Evolutionary conservation across 2,888 invertebrate species (phyloP).

Genomic region (Ichneumoninae sp.): DNA sequence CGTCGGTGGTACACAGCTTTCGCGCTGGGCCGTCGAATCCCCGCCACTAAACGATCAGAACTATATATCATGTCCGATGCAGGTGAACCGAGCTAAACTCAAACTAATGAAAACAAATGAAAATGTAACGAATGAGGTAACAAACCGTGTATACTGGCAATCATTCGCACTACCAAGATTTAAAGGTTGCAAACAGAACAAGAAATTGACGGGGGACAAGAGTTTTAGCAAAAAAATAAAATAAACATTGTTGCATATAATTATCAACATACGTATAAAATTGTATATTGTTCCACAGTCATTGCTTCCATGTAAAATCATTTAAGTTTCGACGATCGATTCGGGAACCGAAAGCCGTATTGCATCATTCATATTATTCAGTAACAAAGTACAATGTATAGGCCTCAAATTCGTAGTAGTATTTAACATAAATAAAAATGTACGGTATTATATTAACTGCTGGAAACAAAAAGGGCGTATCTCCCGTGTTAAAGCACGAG

Average conservation of each 20-base stretch:
- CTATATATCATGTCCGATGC: background rate
- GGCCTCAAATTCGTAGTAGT: background rate
- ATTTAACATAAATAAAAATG: background rate
- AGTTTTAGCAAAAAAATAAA: background rate
- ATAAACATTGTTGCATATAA: background rate
- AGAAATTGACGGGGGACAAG: background rate
- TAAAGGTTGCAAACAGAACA: background rate
- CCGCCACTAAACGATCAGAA: background rate
- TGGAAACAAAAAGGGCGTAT: background rate
- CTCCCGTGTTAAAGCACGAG: background rate
- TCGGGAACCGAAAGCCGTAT: slow-evolving; percentile 6
- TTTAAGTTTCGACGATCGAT: slow-evolving; percentile 1
- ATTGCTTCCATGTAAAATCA: slow-evolving; percentile 34
- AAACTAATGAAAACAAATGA: background rate
- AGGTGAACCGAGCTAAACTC: background rate
- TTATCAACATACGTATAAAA: slow-evolving; percentile 46
- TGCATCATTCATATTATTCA: slow-evolving; percentile 10
- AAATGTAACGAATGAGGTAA: background rate
- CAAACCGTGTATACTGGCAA: background rate
- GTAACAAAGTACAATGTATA: slow-evolving; percentile 14
- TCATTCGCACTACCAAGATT: background rate
- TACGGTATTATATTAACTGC: background rate
- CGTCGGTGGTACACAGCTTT: slow-evolving; percentile 20
- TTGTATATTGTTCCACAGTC: slow-evolving; percentile 35
- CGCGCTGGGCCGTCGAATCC: background rate